Base-by-base conservation (phyloP, 1,140 invertebrate genomes). In the Capitella teleta region DNA sequence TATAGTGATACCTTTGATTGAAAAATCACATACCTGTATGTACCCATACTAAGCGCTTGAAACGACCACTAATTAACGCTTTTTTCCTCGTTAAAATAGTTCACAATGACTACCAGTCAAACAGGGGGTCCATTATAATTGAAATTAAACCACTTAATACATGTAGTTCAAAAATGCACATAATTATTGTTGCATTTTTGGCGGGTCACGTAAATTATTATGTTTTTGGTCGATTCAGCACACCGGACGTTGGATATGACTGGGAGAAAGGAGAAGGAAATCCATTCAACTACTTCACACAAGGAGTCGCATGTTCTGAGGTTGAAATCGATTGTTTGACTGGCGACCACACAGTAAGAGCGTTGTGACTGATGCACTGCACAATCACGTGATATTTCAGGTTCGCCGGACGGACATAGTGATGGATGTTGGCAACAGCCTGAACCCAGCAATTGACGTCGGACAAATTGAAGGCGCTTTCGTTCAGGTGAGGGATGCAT, bases 401-500 rank as follows among this genome's bases (percentile, higher is more conserved):
- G 82, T 94, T 5, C 62, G 90, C 38, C 78, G 82, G 63, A 86
- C 85, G 2, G 87, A 96, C 61, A 95, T 96, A 58, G 87, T 96
- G 0, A 95, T 95, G 91, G 92, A 96, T 73, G 76, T 95, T 45
- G 85, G 85, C 18, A 80, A 87, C 51, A 93, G 87, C 74, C 70
- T 96, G 25, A 96, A 96, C 74, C 91, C 91, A 23, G 89, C 90
- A 0, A 91, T 96, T 58, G 92, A 97, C 59, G 87, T 96, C 62
- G 92, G 91, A 0, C 92, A 96, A 75, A 82, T 96, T 23, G 92
- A 96, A 76, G 92, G 92, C 26, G 92, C 77, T 0, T 95, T 93
- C 60, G 79, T 87, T 57, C 92, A 95, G 64, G 72, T 63, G 28
- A 10, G 28, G 12, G 32, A 12, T 34, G 10, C 10, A 34, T 16